A percentile compares a stretch with the other conserved stretches of the same genome.
Evolutionary conservation across 2,113 vertebrate genomes (phyloP).

Genomic region (Ceyx melanurus): DNA sequence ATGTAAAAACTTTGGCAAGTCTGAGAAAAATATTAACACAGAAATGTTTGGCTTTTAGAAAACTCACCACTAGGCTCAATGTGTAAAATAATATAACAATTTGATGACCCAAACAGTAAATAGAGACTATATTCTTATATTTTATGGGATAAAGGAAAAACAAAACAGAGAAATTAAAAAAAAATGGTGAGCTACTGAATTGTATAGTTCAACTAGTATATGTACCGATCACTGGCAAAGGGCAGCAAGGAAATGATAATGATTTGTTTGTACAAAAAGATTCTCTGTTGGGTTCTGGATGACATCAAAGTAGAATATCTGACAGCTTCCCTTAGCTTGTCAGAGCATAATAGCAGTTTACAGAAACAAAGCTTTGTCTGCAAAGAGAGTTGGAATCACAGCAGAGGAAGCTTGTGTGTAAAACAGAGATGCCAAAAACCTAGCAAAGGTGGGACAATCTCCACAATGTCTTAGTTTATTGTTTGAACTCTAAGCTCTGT

Average conservation of each 20-base stretch:
- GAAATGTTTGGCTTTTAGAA: not conserved
- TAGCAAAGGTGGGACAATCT: not conserved
- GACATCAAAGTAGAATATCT: constrained; percentile 21
- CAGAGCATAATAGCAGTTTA: not conserved
- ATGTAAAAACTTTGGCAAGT: not conserved
- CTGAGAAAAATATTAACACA: not conserved
- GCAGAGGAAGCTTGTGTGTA: not conserved
- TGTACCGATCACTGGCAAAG: not conserved
- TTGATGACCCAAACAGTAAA: not conserved
- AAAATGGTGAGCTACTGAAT: not conserved
- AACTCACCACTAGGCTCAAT: not conserved
- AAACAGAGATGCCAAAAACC: not conserved
- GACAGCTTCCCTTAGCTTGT: constrained; percentile 33
- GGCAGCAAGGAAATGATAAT: not conserved
- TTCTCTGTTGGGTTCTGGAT: constrained; percentile 8
- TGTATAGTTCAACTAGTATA: not conserved
- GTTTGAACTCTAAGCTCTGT: constrained; percentile 8
- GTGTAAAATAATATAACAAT: not conserved
- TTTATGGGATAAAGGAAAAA: not conserved
- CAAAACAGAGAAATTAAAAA: not conserved
- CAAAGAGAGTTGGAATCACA: not conserved
- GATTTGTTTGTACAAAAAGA: not conserved
- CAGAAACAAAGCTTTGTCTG: constrained; percentile 3
- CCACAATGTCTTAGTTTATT: not conserved
- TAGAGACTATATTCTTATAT: not conserved